Evolutionary conservation across 37 sponge, comb jelly and placozoan genomes (phyloP), one percentile per base, ranked within the genome.

Genomic region (Lycopodina hypogea): DNA sequence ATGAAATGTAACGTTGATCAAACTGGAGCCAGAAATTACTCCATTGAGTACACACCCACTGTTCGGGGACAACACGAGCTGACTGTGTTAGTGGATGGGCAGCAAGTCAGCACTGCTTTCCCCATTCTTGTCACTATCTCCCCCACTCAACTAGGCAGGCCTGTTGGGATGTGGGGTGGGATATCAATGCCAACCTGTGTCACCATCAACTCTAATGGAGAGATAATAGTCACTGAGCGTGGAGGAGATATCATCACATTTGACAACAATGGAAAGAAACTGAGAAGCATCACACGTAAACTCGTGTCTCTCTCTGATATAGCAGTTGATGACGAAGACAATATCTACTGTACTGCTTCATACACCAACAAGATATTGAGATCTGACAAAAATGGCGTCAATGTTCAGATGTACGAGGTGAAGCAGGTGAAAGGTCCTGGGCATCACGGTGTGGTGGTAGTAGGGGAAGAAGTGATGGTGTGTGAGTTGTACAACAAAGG

Each of bases 31-130:
- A 48, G 33, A 30, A 45, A 28, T 40, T 76, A 61, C 24, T 26
- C 7, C 18, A 39, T 62, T 12, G 8, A 23, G 38, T 63, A 42
- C 26, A 62, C 50, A 38, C 77, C 77, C 39, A 57, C 9, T 30
- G 45, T 61, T 35, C 58, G 77, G 18, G 77, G 77, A 22, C 62
- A 30, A 21, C 77, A 76, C 62, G 29, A 76, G 15, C 77, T 76
- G 48, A 34, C 28, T n/a, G 65, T 76, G 12, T 62, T 26, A 21
- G 65, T 62, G 19, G 24, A 76, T 76, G 77, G 77, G 1, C n/a
- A n/a, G n/a, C n/a, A n/a, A n/a, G 45, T n/a, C n/a, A n/a, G n/a
- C n/a, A n/a, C n/a, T n/a, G n/a, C n/a, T n/a, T n/a, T n/a, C n/a
- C n/a, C n/a, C n/a, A n/a, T n/a, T n/a, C n/a, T n/a, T n/a, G n/a